Base-by-base conservation (phyloP, 2,113 vertebrate genomes). In the Porphyrio hochstetteri region DNA sequence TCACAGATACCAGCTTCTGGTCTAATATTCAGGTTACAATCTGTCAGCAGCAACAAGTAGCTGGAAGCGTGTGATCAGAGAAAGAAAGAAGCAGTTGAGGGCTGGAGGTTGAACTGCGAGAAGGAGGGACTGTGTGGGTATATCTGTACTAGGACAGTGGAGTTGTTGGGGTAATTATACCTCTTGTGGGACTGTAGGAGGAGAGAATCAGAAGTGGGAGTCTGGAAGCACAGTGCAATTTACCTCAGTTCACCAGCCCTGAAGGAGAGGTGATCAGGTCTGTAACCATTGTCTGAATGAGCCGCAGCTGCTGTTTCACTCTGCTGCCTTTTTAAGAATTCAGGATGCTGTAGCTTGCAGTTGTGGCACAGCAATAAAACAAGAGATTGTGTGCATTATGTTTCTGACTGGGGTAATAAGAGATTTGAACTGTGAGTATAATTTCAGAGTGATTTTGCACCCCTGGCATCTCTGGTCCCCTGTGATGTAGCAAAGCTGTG, bases 381-480 rank as follows among this genome's bases (percentile, higher is more conserved):
- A 76, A 0, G 27, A 83, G 64, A 68, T 64, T 16, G 4, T 53
- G 48, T 4, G 4, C 2, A 0, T 88, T 91, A 27, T 5, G 0
- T 57, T 93, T 90, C 50, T 87, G 86, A 53, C 67, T 76, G 61
- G 35, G 31, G 9, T 92, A 68, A 55, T 83, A 57, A 52, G 88
- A 86, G 11, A n/a, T 48, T 56, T 56, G 67, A 95, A 84, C 18
- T 15, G 3, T 40, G 68, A 67, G 13, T n/a, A 4, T 69, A 42
- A 86, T 92, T 94, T 86, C 44, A 72, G 53, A 5, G 19, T 72
- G 24, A 48, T 88, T 94, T 90, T 10, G 35, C 67, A 69, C 25
- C 29, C 33, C 7, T 0, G 0, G 8, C 36, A 36, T 53, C 69
- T 28, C 42, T 1, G 2, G 55, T 17, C 13, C 18, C 19, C 25